A percentile compares a stretch with the other conserved stretches of the same genome.
These are phyloP conservation scores for Xenopus petersii DNA, from an alignment of 2,797 vertebrate species.

Conservation along the genomic window DNA sequence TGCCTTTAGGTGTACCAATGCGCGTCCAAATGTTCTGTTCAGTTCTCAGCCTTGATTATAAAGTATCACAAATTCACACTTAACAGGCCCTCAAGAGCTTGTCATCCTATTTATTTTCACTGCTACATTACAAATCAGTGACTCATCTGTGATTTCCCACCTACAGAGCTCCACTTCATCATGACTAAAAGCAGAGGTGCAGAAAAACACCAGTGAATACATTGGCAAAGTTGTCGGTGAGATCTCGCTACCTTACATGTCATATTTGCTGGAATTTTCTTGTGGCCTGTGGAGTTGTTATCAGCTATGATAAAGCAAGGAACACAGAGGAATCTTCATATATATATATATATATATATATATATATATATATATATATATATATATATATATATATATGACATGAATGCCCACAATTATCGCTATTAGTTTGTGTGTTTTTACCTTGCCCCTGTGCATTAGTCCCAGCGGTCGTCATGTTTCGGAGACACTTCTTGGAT, in stretches of 20 bases:
- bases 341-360: no score
- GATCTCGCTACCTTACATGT: not conserved
- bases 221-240: slow-evolving; percentile 9
- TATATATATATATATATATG: no score
- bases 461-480: no score
- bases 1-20: no score
- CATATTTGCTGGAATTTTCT: not conserved
- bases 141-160: slow-evolving; percentile 45
- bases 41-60: not conserved
- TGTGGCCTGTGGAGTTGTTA: slow-evolving; percentile 1
- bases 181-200: slow-evolving; percentile 29
- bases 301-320: no score
- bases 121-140: slow-evolving; percentile 30
- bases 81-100: not conserved
- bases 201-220: slow-evolving; percentile 31
- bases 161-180: slow-evolving; percentile 22
- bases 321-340: no score
- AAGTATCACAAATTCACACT: slow-evolving; percentile 22
- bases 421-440: no score
- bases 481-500: no score
- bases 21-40: not conserved
- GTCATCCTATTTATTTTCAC: slow-evolving; percentile 16
- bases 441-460: no score
- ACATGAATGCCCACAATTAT: no score
- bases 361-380: no score